phyloP scores from a whole-genome alignment of 1,140 invertebrate genomes.

The Liolophura sinensis region DNA sequence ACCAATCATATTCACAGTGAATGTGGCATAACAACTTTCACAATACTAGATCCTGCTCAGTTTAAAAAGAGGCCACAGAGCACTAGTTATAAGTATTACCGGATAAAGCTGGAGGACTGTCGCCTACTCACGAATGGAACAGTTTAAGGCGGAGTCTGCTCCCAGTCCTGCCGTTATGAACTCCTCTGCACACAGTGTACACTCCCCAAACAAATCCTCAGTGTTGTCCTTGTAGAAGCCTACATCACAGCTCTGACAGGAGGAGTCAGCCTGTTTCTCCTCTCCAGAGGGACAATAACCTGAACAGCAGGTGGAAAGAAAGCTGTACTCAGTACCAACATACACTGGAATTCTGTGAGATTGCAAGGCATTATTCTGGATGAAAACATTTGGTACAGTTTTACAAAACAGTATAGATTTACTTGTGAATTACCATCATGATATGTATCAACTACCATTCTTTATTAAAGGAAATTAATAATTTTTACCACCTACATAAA shows the following conservation, averaged over 20 bases:
- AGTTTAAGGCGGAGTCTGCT: conserved; percentile 6
- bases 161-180: conserved; percentile 13
- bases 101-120: too few species aligned
- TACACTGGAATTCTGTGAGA: background rate
- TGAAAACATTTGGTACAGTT: too few species aligned
- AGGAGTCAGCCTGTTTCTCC: conserved; percentile 15
- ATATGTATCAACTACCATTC: too few species aligned
- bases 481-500: too few species aligned
- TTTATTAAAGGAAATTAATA: too few species aligned
- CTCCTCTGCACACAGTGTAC: conserved; percentile 11
- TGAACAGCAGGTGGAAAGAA: background rate
- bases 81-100: background rate
- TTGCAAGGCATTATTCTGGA: background rate
- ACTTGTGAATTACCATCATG: too few species aligned
- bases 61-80: background rate
- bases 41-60: background rate
- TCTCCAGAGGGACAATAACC: conserved; percentile 25
- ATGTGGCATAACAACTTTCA: background rate
- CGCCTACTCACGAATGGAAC: conserved; percentile 23
- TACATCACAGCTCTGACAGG: conserved; percentile 17
- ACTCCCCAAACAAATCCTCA: conserved; percentile 3
- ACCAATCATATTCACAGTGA: too few species aligned
- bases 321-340: background rate
- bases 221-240: conserved; percentile 31
- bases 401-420: too few species aligned